Base-by-base conservation (phyloP, 2,113 vertebrate genomes). In the Acrocephalus arundinaceus region DNA sequence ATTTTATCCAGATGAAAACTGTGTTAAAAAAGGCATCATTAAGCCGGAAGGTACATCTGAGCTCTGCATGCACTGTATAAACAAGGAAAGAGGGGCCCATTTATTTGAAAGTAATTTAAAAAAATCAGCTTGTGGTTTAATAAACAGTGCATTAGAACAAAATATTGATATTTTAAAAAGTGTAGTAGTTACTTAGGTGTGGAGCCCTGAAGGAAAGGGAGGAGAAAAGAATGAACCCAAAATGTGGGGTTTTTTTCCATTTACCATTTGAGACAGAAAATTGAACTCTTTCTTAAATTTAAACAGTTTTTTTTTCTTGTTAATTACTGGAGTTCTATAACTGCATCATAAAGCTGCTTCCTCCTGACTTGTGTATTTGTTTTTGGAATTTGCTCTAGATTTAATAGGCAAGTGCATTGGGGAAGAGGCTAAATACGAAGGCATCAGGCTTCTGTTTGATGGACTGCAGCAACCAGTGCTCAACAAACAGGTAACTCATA, bases 401-500 rank as follows among this genome's bases (percentile, higher is more conserved):
- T 76, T 98, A 18, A 97, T 99, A 85, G 98, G 97, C 31, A 99
- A 98, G 76, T 99, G 98, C 86, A 98, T 99, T 54, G 98, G 99
- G 11, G 98, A 99, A 87, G 99, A 99, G 73, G 97, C 98, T 4
- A 99, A 98, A 65, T 98, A 98, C 0, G 98, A 99, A 93, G 99
- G 99, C 5, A 95, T 99, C 76, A 97, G 98, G 51, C 98, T 99
- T 81, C 97, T 99, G 3, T 99, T 99, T 77, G 98, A 99, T 23
- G 98, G 98, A 15, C 77, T 99, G 58, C 99, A 99, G 95, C 99
- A 99, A 83, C 99, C 99, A 13, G 98, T 99, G 41, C 99, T 99
- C 94, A 99, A 99, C 97, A 99, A 99, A 95, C 99, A 99, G 99
- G 99, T 99, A 95, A 84, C 8, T 41, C 6, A 0, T 4, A 33